Evolutionary conservation across 2,113 vertebrate species (phyloP).

Genomic region (Aphelocoma coerulescens): DNA sequence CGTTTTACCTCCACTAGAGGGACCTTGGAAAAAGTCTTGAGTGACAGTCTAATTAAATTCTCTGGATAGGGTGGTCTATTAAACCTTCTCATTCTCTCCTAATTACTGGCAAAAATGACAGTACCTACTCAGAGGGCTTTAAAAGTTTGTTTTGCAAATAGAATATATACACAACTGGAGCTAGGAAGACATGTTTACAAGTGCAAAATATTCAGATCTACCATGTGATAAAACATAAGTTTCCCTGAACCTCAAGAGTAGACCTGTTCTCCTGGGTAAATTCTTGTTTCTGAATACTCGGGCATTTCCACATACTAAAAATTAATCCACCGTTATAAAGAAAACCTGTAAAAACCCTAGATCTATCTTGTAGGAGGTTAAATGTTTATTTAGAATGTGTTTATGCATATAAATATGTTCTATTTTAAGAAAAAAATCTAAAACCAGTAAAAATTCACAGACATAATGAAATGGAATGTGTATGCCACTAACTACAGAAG

Average conservation of each 20-base stretch:
- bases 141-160: not conserved
- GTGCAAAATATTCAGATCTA: not conserved
- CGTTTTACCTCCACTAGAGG: not conserved
- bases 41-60: conserved; percentile 28
- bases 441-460: not conserved
- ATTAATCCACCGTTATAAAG: not conserved
- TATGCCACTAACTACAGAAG: not conserved
- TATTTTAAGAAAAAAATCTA: not conserved
- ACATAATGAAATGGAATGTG: not conserved
- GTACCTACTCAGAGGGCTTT: not conserved
- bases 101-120: not conserved
- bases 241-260: not conserved
- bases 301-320: not conserved
- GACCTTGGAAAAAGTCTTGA: conserved; percentile 13
- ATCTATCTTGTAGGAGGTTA: not conserved
- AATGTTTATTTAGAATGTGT: not conserved
- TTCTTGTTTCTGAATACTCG: not conserved
- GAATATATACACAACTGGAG: not conserved
- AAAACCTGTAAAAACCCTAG: not conserved
- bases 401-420: not conserved
- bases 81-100: conserved; percentile 24
- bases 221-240: not conserved
- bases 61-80: not conserved
- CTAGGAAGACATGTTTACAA: not conserved
- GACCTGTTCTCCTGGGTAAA: not conserved